Evolutionary conservation across 2,797 vertebrate genomes (phyloP), one percentile per base, ranked within the genome.

Genomic region (Lutra lutra): DNA sequence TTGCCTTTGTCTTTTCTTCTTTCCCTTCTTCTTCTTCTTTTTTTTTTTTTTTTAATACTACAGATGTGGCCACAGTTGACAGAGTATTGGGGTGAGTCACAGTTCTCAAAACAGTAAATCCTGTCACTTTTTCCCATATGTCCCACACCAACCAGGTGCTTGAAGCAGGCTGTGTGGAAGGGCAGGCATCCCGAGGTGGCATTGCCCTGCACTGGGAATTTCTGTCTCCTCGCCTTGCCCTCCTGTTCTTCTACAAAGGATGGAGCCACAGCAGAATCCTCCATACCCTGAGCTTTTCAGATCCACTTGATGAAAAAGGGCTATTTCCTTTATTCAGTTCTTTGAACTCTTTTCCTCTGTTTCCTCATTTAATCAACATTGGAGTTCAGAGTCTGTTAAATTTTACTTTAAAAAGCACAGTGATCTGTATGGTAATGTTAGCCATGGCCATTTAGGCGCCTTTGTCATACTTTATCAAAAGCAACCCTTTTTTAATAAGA

Each of bases 91-190:
- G 66, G 7, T 96, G 88, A 94, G 46, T 96, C 93, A 64, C 56
- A 60, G 29, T 29, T 85, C 77, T 86, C 56, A 94, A 85, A 94
- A 92, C 70, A 93, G 66, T 85, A 89, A 91, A 56, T 66, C 64
- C 86, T 80, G 40, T 51, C 38, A 1, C 58, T 93, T 86, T 83
- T 83, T 12, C 90, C 86, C 25, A 5, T 4, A 0, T 54, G 73
- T 56, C 32, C 58, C n/a, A 51, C n/a, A 56, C 29, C 15, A 80
- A 21, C 70, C 66, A 46, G 77, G 20, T 54, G 60, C 54, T 48
- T 12, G 35, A 17, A 15, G 13, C 32, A 40, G 25, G n/a, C 46
- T 4, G 0, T 13, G 32, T 3, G 20, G 17, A 21, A 23, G 35
- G 29, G 23, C 18, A 0, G 46, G 58, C 2, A 15, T 29, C 43